These are phyloP conservation scores for Mesoclemmys tuberculata DNA, from an alignment of 2,113 vertebrate species.

Conservation along the genomic window DNA sequence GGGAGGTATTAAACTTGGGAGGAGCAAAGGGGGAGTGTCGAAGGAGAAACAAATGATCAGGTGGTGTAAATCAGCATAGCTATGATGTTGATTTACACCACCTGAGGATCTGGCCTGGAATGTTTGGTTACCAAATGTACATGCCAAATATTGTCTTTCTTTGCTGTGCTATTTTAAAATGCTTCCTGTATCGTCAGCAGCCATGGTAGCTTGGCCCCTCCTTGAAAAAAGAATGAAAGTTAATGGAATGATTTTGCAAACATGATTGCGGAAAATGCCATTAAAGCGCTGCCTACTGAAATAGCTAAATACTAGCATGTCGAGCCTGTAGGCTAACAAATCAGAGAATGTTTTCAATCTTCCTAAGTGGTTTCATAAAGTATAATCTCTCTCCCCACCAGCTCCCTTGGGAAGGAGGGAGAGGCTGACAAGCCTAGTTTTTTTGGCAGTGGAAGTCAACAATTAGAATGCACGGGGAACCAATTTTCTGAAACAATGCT, in stretches of 20 bases:
- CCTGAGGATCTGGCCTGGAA: neutral
- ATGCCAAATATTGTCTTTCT: neutral
- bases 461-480: neutral
- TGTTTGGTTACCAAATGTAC: neutral
- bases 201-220: neutral
- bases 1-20: neutral
- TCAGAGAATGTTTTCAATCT: constrained; percentile 25
- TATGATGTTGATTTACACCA: neutral
- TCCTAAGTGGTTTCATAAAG: constrained; percentile 1
- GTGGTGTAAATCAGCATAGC: neutral
- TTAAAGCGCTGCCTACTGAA: constrained; percentile 25
- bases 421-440: constrained; percentile 13
- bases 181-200: neutral
- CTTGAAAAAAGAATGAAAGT: neutral
- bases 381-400: neutral
- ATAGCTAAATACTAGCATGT: constrained; percentile 9
- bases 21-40: neutral
- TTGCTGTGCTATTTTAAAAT: neutral
- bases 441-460: constrained; percentile 31
- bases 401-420: constrained; percentile 12
- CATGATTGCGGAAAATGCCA: constrained; percentile 3
- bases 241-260: neutral
- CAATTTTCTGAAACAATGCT: neutral
- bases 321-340: constrained; percentile 45
- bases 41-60: neutral